Evolutionary conservation across 2,797 vertebrate species (phyloP).

Genomic region (Manis pentadactyla): DNA sequence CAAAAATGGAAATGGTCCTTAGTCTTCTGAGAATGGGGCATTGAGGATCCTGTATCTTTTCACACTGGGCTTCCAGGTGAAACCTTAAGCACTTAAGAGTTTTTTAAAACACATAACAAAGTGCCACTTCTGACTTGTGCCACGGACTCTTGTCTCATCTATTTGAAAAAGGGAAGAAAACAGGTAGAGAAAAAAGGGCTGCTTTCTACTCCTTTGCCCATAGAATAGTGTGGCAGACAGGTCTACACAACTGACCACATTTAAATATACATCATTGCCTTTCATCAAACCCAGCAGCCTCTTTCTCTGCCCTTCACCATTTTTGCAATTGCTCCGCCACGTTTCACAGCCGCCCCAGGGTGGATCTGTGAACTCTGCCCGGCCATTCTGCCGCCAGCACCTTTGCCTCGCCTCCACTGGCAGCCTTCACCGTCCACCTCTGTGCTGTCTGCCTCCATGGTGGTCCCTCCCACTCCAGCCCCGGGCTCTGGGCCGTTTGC

Average conservation of each 20-base stretch:
- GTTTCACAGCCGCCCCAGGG: neutral
- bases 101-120: neutral
- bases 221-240: neutral
- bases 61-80: neutral
- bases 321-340: neutral
- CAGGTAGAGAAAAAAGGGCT: neutral
- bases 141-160: neutral
- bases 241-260: too few species aligned
- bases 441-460: neutral
- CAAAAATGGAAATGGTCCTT: neutral
- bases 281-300: neutral
- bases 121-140: neutral
- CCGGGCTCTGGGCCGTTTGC: neutral
- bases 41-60: neutral
- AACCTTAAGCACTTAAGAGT: neutral
- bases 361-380: neutral
- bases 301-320: neutral
- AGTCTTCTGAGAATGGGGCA: neutral
- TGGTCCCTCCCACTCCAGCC: neutral
- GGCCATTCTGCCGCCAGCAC: neutral
- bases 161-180: constrained; percentile 16
- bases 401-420: neutral
- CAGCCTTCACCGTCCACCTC: neutral
- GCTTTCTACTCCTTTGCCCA: neutral
- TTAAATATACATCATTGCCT: neutral